phyloP scores from a whole-genome alignment of 2,888 invertebrate genomes.

The Drosophila borborema region DNA sequence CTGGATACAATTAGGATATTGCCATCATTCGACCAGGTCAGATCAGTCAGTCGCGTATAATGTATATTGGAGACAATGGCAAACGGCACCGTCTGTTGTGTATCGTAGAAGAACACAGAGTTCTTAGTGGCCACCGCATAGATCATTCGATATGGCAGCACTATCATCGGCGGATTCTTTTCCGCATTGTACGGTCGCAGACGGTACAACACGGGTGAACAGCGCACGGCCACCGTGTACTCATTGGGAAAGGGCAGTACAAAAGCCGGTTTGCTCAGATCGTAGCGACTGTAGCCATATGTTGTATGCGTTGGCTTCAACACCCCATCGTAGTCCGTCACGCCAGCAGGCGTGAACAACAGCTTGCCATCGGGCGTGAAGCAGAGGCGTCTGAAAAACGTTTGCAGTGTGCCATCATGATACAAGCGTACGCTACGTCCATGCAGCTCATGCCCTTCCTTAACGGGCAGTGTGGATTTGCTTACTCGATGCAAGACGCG shows the following conservation, averaged over 20 bases:
- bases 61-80: constrained; percentile 93
- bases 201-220: constrained; percentile 91
- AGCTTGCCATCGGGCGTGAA: constrained; percentile 97
- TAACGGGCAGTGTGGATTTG: constrained; percentile 87
- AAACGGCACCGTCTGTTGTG: constrained; percentile 92
- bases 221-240: constrained; percentile 93
- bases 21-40: constrained; percentile 95
- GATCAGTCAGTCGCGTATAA: constrained; percentile 94
- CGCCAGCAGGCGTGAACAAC: constrained; percentile 95
- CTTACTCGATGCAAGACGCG: constrained; percentile 90
- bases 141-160: constrained; percentile 92
- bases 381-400: constrained; percentile 95
- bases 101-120: constrained; percentile 94
- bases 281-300: constrained; percentile 87
- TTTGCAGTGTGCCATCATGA: constrained; percentile 96
- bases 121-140: constrained; percentile 96
- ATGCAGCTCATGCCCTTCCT: constrained; percentile 87
- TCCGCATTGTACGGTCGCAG: constrained; percentile 85
- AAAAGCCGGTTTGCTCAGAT: constrained; percentile 90
- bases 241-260: constrained; percentile 92
- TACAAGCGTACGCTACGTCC: constrained; percentile 90
- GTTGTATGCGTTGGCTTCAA: constrained; percentile 87
- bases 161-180: constrained; percentile 87
- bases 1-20: constrained; percentile 91
- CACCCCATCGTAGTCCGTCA: constrained; percentile 90